Percentiles rank a stretch among this genome's conserved stretches.
Evolutionary conservation across 2,888 invertebrate species (phyloP).

Genomic region (Halictus quadricinctus): DNA sequence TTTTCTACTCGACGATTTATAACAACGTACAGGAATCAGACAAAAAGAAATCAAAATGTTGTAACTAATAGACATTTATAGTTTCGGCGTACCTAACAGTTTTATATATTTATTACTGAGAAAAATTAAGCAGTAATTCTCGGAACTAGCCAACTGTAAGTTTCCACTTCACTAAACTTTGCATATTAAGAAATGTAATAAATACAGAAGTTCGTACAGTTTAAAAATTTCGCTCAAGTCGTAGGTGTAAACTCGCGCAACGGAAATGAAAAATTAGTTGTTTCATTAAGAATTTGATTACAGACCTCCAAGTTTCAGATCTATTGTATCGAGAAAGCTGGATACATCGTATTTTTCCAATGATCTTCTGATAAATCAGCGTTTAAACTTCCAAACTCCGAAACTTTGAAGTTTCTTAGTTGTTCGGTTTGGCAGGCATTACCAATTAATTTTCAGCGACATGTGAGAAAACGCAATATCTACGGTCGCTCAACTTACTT

Average conservation of each 20-base stretch:
- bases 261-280: background rate
- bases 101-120: background rate
- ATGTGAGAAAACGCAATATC: constrained; percentile 14
- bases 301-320: background rate
- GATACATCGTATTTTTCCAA: constrained; percentile 33
- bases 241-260: background rate
- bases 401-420: background rate
- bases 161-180: background rate
- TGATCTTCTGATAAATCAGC: constrained; percentile 12
- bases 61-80: too few species aligned
- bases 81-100: background rate
- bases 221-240: background rate
- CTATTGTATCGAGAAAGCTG: background rate
- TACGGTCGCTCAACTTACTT: background rate
- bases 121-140: background rate
- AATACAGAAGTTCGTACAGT: background rate
- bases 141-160: background rate
- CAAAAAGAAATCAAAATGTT: too few species aligned
- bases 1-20: too few species aligned
- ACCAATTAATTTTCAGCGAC: constrained; percentile 42
- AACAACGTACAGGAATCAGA: too few species aligned
- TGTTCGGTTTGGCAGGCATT: background rate
- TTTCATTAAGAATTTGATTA: background rate
- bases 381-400: constrained; percentile 12
- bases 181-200: background rate